These are phyloP conservation scores for Exaiptasia diaphana DNA, from an alignment of 64 coral and sea anemone genomes.

Conservation along the genomic window DNA sequence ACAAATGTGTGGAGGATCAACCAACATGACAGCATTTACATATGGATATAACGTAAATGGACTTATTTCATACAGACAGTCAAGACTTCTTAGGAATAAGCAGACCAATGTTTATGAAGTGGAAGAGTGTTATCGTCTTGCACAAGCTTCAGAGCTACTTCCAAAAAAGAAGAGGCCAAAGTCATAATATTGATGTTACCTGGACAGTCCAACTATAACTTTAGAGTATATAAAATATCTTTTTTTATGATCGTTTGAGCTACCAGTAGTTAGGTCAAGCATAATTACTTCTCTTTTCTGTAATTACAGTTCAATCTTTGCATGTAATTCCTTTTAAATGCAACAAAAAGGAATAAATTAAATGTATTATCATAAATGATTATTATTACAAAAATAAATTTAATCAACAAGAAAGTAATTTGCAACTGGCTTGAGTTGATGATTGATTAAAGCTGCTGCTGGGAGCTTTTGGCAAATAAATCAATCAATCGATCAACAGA, in stretches of 20 bases:
- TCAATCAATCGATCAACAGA: too few species aligned
- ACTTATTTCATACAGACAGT: constrained; percentile 18
- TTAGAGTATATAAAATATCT: background rate
- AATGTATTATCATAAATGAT: too few species aligned
- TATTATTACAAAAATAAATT: too few species aligned
- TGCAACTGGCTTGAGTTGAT: too few species aligned
- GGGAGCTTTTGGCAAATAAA: too few species aligned
- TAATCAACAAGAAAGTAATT: too few species aligned
- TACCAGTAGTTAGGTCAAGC: background rate
- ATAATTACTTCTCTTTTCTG: background rate
- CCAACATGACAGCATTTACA: constrained; percentile 46
- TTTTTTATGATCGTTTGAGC: background rate
- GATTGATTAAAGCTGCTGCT: too few species aligned
- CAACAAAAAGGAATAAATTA: background rate
- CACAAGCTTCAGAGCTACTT: constrained; percentile 25
- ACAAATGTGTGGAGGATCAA: constrained; percentile 60
- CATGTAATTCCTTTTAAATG: background rate
- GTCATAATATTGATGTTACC: constrained; percentile 13
- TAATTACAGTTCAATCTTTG: background rate
- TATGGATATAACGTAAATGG: constrained; percentile 58
- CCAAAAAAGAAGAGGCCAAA: constrained; percentile 1
- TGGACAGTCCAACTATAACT: constrained; percentile 45
- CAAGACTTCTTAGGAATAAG: constrained; percentile 39
- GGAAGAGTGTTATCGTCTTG: constrained; percentile 29
- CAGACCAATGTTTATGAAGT: constrained; percentile 60